Conservation (phyloP, 1,140 invertebrate species). For the Bombus waltoni region DNA sequence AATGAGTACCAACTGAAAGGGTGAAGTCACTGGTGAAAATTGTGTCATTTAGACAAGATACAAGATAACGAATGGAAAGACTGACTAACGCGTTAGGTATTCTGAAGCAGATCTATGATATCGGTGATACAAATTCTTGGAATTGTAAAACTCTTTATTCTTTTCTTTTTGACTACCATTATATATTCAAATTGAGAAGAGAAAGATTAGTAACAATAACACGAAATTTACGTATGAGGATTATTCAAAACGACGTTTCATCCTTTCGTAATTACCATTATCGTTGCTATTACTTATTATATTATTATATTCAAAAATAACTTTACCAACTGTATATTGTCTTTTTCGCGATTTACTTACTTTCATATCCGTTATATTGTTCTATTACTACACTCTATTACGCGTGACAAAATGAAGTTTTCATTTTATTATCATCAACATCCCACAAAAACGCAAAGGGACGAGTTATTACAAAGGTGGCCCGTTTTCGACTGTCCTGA, state of each 20-base stretch:
- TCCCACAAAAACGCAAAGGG: too few relatives aligned
- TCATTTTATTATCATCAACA: neutral
- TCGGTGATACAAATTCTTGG: neutral
- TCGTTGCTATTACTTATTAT: too few relatives aligned
- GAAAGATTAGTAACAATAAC: neutral
- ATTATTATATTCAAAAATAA: neutral
- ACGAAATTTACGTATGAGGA: neutral
- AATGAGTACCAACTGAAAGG: neutral
- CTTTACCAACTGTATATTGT: neutral
- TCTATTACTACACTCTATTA: neutral
- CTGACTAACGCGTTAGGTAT: constrained; percentile 2
- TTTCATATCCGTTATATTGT: neutral
- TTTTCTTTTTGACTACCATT: neutral
- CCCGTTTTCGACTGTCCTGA: neutral
- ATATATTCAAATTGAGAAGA: neutral
- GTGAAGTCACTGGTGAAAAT: neutral
- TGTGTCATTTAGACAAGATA: neutral
- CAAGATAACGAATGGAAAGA: neutral
- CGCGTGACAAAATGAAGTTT: neutral
- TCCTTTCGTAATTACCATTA: too few relatives aligned
- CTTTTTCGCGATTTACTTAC: neutral
- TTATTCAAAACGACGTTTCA: neutral
- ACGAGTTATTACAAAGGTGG: neutral
- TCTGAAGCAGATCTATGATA: neutral
- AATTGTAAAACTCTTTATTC: neutral